Conservation (phyloP, 92 coral and sea anemone species). For the Parazoanthus atlanticus region DNA sequence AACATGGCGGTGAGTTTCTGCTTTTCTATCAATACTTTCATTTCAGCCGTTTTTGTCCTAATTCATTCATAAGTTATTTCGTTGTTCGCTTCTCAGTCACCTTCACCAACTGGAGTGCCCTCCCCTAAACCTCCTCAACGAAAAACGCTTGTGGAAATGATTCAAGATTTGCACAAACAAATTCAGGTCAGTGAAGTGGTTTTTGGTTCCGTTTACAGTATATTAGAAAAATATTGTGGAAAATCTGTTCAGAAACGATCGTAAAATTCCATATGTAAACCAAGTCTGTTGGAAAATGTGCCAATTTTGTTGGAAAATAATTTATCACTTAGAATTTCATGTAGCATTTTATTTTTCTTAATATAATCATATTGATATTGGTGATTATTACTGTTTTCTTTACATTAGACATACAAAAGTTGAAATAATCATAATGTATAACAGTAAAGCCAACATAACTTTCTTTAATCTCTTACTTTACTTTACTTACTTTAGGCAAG, state of each 20-base stretch:
- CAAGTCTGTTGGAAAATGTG: neutral
- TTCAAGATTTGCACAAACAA: slow-evolving; percentile 78
- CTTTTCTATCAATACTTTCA: neutral
- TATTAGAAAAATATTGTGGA: too few species aligned
- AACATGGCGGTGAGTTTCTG: slow-evolving; percentile 68
- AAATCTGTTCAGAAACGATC: neutral
- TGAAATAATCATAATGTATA: too few species aligned
- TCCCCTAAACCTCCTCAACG: slow-evolving; percentile 56
- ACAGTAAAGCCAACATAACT: too few species aligned
- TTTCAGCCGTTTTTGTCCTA: neutral
- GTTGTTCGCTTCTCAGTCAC: slow-evolving; percentile 44
- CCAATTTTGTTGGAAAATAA: too few species aligned
- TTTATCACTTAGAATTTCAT: too few species aligned
- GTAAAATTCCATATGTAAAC: neutral
- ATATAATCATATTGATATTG: too few species aligned
- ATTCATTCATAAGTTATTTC: neutral
- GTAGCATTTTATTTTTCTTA: too few species aligned
- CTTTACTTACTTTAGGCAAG: too few species aligned
- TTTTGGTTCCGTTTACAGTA: too few species aligned
- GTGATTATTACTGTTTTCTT: too few species aligned
- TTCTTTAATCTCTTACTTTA: too few species aligned
- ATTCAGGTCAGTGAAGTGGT: slow-evolving; percentile 62
- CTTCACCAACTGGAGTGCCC: slow-evolving; percentile 52
- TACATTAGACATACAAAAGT: too few species aligned
- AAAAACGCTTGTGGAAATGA: slow-evolving; percentile 66